phyloP scores from a whole-genome alignment of 92 coral and sea anemone species.

The Anthopleura xanthogrammica region DNA sequence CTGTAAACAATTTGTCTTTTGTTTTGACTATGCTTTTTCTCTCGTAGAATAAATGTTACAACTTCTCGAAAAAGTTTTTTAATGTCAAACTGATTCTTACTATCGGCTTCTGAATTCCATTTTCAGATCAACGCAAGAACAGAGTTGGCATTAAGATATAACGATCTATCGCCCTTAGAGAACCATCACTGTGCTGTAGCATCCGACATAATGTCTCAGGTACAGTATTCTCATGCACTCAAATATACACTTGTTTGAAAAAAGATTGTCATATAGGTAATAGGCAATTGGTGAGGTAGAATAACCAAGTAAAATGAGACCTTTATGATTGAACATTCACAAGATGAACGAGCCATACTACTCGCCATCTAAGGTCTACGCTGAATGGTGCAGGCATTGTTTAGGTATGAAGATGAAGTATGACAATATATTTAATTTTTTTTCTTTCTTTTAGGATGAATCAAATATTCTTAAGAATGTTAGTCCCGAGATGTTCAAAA shows the following conservation, averaged over 20 bases:
- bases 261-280: no score
- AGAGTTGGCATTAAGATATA: constrained; percentile 79
- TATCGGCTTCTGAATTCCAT: not conserved
- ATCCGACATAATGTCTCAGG: constrained; percentile 82
- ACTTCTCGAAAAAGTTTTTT: no score
- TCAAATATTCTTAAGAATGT: constrained; percentile 80
- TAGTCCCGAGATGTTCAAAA: constrained; percentile 67
- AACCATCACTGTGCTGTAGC: constrained; percentile 93
- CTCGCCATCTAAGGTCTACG: no score
- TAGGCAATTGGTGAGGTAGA: no score
- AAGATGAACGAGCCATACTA: no score
- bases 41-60: not conserved
- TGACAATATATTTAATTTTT: not conserved
- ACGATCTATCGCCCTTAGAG: constrained; percentile 83
- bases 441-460: constrained; percentile 38
- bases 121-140: constrained; percentile 83
- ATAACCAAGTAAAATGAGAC: no score
- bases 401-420: no score
- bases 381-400: no score
- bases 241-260: no score
- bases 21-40: no score
- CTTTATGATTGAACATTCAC: no score
- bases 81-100: not conserved
- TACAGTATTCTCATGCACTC: not conserved
- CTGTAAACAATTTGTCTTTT: no score